Conservation (phyloP, 2,888 invertebrate species). For the Drosophila limbata region DNA sequence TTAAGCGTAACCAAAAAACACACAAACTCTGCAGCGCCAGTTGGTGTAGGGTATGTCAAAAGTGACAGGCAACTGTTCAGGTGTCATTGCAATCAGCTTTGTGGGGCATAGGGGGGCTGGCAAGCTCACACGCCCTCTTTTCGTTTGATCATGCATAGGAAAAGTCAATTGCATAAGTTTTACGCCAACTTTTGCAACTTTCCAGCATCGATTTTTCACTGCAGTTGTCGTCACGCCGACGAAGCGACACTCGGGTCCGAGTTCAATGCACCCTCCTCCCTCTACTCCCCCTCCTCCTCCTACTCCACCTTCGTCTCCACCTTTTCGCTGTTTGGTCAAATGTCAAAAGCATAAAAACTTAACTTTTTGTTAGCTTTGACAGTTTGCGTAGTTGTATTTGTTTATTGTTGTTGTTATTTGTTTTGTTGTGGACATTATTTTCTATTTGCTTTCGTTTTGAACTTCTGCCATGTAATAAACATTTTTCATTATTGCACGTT, state of each 20-base stretch:
- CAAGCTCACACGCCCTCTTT: slow-evolving; percentile 54
- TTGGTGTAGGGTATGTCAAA: slow-evolving; percentile 6
- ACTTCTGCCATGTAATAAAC: slow-evolving; percentile 58
- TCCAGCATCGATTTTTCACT: slow-evolving; percentile 57
- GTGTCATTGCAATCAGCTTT: slow-evolving; percentile 38
- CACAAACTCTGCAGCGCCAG: no score
- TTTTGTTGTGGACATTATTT: slow-evolving; percentile 21
- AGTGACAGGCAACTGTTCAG: slow-evolving; percentile 14
- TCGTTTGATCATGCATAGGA: slow-evolving; percentile 46
- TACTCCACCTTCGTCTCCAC: not conserved
- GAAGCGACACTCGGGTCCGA: slow-evolving; percentile 13
- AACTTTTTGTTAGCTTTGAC: slow-evolving; percentile 21
- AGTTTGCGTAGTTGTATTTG: slow-evolving; percentile 22
- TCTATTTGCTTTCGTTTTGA: slow-evolving; percentile 49
- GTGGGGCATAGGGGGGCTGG: slow-evolving; percentile 29
- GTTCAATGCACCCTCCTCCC: slow-evolving; percentile 44
- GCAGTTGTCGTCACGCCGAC: slow-evolving; percentile 57
- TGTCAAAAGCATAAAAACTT: slow-evolving; percentile 41
- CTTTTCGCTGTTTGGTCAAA: slow-evolving; percentile 41
- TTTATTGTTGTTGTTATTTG: slow-evolving; percentile 12
- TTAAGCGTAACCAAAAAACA: not conserved
- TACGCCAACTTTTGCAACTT: slow-evolving; percentile 33
- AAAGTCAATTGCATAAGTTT: slow-evolving; percentile 55
- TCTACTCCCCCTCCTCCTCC: slow-evolving; percentile 9
- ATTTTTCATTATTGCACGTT: slow-evolving; percentile 66